These are phyloP conservation scores for Crocuta crocuta DNA, from an alignment of 2,113 vertebrate species.

Conservation along the genomic window DNA sequence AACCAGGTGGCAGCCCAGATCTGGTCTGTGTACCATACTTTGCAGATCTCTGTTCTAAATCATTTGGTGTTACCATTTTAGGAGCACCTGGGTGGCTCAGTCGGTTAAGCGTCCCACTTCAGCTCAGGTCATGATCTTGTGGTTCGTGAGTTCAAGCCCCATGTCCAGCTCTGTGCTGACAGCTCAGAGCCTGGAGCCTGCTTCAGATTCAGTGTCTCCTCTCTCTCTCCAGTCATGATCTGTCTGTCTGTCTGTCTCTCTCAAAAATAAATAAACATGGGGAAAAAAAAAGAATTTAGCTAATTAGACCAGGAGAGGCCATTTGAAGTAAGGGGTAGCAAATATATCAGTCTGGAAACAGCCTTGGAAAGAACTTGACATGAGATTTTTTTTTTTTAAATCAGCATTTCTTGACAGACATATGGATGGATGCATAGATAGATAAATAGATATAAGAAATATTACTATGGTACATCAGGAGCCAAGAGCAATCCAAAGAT, in stretches of 20 bases:
- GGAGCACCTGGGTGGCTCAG: too few relatives aligned
- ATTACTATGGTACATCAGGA: neutral
- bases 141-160: too few relatives aligned
- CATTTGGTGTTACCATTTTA: neutral
- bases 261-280: too few relatives aligned
- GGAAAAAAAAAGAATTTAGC: too few relatives aligned
- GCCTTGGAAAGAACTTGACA: neutral
- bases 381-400: neutral
- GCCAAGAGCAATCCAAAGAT: neutral
- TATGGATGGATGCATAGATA: neutral
- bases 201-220: too few relatives aligned
- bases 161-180: too few relatives aligned
- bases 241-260: too few relatives aligned
- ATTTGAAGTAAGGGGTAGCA: neutral
- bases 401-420: neutral
- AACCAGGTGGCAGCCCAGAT: neutral
- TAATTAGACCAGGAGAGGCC: neutral
- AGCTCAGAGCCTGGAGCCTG: too few relatives aligned
- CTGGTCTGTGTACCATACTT: neutral
- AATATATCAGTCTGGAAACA: neutral
- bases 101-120: too few relatives aligned
- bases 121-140: too few relatives aligned
- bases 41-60: neutral
- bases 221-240: too few relatives aligned
- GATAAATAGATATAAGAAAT: neutral